These are phyloP conservation scores for Pteromalus puparum DNA, from an alignment of 1,140 invertebrate species.

Conservation along the genomic window DNA sequence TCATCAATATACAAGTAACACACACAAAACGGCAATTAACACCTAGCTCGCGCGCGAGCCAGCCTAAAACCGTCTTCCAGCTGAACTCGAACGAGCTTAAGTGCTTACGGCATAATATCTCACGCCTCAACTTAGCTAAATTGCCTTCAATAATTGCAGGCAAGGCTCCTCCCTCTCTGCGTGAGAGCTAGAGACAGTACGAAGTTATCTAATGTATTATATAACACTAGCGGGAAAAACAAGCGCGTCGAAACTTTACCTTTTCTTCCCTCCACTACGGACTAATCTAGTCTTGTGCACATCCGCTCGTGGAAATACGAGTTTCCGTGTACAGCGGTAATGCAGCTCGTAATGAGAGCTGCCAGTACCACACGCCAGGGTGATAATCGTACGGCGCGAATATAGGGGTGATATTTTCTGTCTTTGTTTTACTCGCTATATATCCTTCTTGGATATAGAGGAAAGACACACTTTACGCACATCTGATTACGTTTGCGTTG, in stretches of 20 bases:
- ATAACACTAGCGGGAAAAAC: not conserved
- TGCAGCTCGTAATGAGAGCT: conserved; percentile 31
- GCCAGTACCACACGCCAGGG: conserved; percentile 31
- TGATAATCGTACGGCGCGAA: conserved; percentile 39
- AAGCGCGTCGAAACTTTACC: conserved; percentile 1
- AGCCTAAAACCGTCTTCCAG: not conserved
- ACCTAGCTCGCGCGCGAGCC: too few relatives aligned
- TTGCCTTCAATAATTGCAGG: conserved; percentile 25
- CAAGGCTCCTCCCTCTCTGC: not conserved
- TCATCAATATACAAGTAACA: not conserved
- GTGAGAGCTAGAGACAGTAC: not conserved
- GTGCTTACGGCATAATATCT: conserved; percentile 11
- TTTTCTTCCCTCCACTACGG: not conserved
- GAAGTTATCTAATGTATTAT: not conserved
- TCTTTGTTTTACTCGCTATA: too few relatives aligned
- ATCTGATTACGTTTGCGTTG: too few relatives aligned
- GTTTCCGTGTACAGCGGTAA: conserved; percentile 28
- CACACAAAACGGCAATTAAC: not conserved
- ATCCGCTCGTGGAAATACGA: conserved; percentile 26
- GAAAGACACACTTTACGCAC: too few relatives aligned
- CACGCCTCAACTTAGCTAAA: conserved; percentile 11
- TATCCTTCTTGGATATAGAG: too few relatives aligned
- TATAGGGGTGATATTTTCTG: not conserved
- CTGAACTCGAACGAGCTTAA: not conserved
- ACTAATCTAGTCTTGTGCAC: not conserved